Evolutionary conservation across 1,140 invertebrate genomes (phyloP), one percentile per base, ranked within the genome.

Genomic region (Drosophila ercepeae): DNA sequence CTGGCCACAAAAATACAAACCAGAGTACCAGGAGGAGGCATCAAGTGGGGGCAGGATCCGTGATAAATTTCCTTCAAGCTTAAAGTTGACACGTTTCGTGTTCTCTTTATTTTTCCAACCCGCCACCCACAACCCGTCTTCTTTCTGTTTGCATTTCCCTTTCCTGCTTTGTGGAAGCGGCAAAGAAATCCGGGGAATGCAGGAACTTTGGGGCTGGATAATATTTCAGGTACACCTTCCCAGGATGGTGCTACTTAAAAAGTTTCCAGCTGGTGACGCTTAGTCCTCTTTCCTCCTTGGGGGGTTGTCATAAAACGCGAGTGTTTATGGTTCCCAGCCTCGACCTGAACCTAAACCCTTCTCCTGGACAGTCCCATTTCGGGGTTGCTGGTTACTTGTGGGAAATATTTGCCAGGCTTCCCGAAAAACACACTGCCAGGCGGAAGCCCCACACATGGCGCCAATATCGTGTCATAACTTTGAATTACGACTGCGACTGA

Each of bases 51-150:
- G 46, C 23, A 8, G 49, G 14, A 14, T 3, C 11, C 18, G 69
- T 83, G 61, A 83, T 78, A 74, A 75, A 78, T 78, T 83, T 78
- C 34, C 72, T 78, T 69, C 69, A 75, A 70, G 74, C 74, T 78
- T 78, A 71, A 69, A 72, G 70, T 69, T 74, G 73, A 82, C 78
- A 58, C 64, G 65, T 45, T 64, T 52, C 45, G 16, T 67, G 39
- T 74, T 67, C 25, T 16, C 49, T 36, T 51, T 57, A 52, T 36
- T 70, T 50, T 49, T 18, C 16, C 9, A 27, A n/a, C n/a, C n/a
- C n/a, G n/a, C 18, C 25, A 4, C 39, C 21, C 49, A 14, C 58
- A 51, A 32, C 29, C 3, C 29, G 29, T 32, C 9, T 32, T n/a
- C 29, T 11, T n/a, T 32, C 48, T 41, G 50, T 75, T 81, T 69